Percentiles rank a stretch among this genome's conserved stretches.
Conservation (phyloP, 1,140 invertebrate genomes). For the Diachasma alloeum region DNA sequence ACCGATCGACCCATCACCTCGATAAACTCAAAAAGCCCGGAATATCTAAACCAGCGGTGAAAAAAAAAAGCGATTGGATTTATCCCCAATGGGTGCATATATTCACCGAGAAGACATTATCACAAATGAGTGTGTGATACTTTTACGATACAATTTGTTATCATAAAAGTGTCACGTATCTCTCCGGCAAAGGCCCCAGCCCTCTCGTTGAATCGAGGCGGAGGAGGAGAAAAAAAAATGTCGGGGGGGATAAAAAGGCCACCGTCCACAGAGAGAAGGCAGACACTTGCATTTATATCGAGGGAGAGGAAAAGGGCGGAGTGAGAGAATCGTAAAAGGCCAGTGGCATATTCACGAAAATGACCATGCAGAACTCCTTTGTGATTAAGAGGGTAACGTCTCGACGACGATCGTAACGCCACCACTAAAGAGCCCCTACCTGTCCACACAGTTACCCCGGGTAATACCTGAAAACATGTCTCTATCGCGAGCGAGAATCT, state of each 20-base stretch:
- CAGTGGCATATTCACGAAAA: constrained; percentile 25
- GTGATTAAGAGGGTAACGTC: constrained; percentile 54
- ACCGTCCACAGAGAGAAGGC: too few species aligned
- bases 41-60: background rate
- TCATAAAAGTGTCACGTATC: constrained; percentile 51
- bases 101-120: constrained; percentile 36
- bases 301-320: background rate
- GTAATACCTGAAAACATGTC: constrained; percentile 65
- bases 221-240: too few species aligned
- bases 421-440: constrained; percentile 59
- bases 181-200: constrained; percentile 38
- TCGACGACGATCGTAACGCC: constrained; percentile 55
- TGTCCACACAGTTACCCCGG: constrained; percentile 54
- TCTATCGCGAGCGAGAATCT: constrained; percentile 59
- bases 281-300: too few species aligned
- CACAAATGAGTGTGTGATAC: constrained; percentile 35
- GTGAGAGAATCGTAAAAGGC: constrained; percentile 2
- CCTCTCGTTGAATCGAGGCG: background rate
- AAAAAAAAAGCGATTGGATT: background rate
- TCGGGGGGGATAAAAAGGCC: too few species aligned
- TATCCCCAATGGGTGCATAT: background rate
- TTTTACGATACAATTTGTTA: constrained; percentile 49
- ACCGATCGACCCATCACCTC: background rate
- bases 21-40: background rate
- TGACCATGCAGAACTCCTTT: constrained; percentile 38